Evolutionary conservation across 2,113 vertebrate genomes (phyloP).

Genomic region (Opisthocomus hoazin): DNA sequence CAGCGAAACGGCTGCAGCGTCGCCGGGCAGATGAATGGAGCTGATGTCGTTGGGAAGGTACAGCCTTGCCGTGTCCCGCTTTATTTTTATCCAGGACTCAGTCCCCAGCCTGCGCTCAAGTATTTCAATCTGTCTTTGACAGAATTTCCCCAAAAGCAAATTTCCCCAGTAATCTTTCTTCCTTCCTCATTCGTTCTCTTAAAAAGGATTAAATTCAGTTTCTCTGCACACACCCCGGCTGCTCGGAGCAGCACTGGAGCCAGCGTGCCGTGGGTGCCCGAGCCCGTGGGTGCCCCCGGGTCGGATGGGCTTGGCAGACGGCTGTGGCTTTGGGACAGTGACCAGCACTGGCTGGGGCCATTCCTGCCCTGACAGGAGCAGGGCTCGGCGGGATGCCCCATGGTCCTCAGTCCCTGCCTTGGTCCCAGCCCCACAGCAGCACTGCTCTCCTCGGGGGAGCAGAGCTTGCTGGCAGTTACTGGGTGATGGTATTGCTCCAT

Average conservation of each 20-base stretch:
- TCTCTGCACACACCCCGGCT: accelerated
- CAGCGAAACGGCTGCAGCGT: neutral
- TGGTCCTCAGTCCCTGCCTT: accelerated
- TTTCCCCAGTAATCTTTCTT: neutral
- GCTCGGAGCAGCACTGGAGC: neutral
- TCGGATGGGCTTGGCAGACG: accelerated
- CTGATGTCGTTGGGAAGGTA: slow-evolving; percentile 26
- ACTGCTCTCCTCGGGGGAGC: neutral
- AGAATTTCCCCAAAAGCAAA: neutral
- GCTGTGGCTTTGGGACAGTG: neutral
- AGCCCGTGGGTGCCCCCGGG: accelerated
- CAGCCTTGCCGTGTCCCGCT: neutral
- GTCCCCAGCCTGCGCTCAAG: neutral
- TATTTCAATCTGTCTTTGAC: neutral
- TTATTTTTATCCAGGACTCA: slow-evolving; percentile 40
- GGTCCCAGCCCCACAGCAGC: neutral
- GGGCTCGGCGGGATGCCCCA: accelerated
- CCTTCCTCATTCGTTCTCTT: neutral
- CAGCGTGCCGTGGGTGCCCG: accelerated
- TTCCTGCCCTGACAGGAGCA: neutral
- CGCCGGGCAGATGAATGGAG: neutral
- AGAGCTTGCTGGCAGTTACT: neutral
- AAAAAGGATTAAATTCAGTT: accelerated
- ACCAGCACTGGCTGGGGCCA: accelerated
- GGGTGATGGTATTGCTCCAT: accelerated